Percentiles rank a stretch among this genome's conserved stretches.
These are phyloP conservation scores for Girardinus metallicus DNA, from an alignment of 2,797 vertebrate species.

Conservation along the genomic window DNA sequence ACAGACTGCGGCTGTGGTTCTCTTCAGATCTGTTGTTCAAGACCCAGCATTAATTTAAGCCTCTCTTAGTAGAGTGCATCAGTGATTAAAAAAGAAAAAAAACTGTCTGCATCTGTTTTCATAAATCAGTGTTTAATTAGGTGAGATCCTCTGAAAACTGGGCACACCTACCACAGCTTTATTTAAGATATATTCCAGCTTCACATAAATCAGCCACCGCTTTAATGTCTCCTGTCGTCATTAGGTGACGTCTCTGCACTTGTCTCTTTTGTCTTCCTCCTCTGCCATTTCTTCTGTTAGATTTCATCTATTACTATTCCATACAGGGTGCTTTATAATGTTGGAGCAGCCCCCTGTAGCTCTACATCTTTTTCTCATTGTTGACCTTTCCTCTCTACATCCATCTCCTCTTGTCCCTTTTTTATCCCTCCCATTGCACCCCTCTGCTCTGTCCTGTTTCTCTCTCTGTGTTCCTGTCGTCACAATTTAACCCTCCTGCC, in stretches of 20 bases:
- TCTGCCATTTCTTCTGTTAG: constrained; percentile 33
- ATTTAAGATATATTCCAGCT: background rate
- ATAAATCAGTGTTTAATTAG: constrained; percentile 5
- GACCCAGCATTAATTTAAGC: background rate
- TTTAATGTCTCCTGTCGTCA: constrained; percentile 21
- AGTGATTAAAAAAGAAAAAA: background rate
- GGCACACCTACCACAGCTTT: background rate
- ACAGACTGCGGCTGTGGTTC: background rate
- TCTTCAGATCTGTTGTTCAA: background rate
- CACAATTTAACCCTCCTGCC: constrained; percentile 36
- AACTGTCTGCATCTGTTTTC: background rate
- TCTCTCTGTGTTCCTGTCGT: constrained; percentile 23
- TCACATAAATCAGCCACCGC: constrained; percentile 8
- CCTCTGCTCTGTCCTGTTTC: constrained; percentile 20
- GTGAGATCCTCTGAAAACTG: background rate
- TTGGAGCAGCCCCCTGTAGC: constrained; percentile 20
- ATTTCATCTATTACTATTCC: constrained; percentile 46
- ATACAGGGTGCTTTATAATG: constrained; percentile 49
- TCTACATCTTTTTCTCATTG: constrained; percentile 29
- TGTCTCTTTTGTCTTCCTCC: background rate
- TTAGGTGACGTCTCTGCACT: constrained; percentile 8
- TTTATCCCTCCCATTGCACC: constrained; percentile 12
- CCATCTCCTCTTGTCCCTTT: constrained; percentile 35
- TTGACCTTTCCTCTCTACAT: constrained; percentile 58
- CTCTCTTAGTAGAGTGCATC: background rate